These are phyloP conservation scores for Cantharis lateralis DNA, from an alignment of 2,888 invertebrate species.

Conservation along the genomic window DNA sequence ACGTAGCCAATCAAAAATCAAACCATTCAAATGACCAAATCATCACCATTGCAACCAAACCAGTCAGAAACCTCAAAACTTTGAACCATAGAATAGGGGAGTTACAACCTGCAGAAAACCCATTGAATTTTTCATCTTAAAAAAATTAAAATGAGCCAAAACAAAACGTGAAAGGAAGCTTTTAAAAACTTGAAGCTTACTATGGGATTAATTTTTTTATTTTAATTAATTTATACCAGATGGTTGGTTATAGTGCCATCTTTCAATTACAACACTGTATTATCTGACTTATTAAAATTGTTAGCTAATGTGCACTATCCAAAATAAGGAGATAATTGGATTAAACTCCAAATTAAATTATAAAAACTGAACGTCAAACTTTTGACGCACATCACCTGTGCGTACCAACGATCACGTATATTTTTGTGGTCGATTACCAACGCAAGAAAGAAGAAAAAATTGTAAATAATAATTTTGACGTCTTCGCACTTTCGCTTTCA, in stretches of 20 bases:
- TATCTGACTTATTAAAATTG: not conserved
- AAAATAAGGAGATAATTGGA: not conserved
- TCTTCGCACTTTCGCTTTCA: not conserved
- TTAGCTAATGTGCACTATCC: not conserved
- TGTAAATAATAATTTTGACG: no score
- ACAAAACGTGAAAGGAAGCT: not conserved
- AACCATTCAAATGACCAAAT: no score
- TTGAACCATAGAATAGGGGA: no score
- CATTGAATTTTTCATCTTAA: no score
- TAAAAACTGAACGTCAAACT: not conserved
- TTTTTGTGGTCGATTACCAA: not conserved
- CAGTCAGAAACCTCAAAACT: no score
- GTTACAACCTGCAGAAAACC: no score
- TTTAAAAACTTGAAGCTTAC: not conserved
- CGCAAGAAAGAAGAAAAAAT: not conserved
- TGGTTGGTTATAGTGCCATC: not conserved
- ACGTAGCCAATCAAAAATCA: no score
- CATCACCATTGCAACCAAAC: no score
- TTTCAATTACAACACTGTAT: not conserved
- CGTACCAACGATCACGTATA: not conserved
- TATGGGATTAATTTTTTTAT: not conserved
- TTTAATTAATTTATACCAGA: not conserved
- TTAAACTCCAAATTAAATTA: not conserved
- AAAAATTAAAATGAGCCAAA: no score
- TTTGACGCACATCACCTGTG: not conserved